Evolutionary conservation across 2,888 invertebrate species (phyloP).

Genomic region (Ptilodon capucinus): DNA sequence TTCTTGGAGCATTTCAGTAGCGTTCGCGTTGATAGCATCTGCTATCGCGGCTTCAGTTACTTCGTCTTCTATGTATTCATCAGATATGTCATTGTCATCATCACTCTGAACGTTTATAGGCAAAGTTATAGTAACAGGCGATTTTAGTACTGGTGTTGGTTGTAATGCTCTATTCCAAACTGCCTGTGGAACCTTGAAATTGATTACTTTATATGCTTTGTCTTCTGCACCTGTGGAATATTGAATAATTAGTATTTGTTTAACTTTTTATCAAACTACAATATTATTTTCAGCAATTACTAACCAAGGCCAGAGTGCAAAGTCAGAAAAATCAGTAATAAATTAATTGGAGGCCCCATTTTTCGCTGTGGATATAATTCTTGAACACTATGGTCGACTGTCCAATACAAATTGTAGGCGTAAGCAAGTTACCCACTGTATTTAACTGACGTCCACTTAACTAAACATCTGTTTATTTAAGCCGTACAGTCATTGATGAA

Average conservation of each 20-base stretch:
- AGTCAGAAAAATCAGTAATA: constrained; percentile 32
- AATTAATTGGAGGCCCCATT: constrained; percentile 32
- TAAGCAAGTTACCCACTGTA: constrained; percentile 61
- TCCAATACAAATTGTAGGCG: constrained; percentile 62
- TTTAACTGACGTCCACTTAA: constrained; percentile 67
- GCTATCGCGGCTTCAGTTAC: constrained; percentile 28
- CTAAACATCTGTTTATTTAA: constrained; percentile 63
- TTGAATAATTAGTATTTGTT: not conserved
- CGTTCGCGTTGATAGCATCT: constrained; percentile 21
- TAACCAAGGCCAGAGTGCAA: constrained; percentile 41
- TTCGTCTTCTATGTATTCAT: constrained; percentile 39
- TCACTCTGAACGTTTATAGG: constrained; percentile 67
- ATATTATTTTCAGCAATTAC: constrained; percentile 9
- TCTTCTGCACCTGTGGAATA: constrained; percentile 3
- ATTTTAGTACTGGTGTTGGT: constrained; percentile 67
- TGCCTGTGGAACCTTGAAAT: constrained; percentile 57
- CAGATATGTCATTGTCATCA: constrained; percentile 35
- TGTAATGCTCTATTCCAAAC: constrained; percentile 65
- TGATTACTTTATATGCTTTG: constrained; percentile 53
- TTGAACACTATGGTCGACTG: constrained; percentile 48
- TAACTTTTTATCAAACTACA: not conserved
- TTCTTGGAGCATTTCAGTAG: constrained; percentile 28
- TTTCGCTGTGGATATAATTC: constrained; percentile 21
- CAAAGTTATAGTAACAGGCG: constrained; percentile 65
- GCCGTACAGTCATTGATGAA: constrained; percentile 60